phyloP scores from a whole-genome alignment of 64 coral and sea anemone genomes.

The Platygyra sinensis region DNA sequence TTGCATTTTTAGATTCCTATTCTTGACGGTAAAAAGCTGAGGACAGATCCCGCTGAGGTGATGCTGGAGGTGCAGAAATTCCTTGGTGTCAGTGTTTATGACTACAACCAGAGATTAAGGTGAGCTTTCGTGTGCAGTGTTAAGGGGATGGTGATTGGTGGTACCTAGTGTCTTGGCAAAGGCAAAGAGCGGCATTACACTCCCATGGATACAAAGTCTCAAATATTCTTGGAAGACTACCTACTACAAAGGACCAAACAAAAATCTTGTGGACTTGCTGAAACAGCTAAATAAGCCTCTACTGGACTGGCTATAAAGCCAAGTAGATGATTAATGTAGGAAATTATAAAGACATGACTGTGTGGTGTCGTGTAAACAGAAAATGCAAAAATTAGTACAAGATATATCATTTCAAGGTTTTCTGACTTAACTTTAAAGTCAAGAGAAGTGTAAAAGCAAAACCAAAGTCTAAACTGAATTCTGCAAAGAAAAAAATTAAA shows the following conservation, averaged over 20 bases:
- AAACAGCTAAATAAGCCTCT: slow-evolving; percentile 59
- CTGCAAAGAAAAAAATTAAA: too few relatives aligned
- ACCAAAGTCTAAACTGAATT: background rate
- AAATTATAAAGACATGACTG: too few relatives aligned
- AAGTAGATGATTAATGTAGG: slow-evolving; percentile 9
- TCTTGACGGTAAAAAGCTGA: slow-evolving; percentile 73
- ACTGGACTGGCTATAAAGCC: slow-evolving; percentile 73
- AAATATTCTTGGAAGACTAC: slow-evolving; percentile 69
- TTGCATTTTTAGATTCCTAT: slow-evolving; percentile 65
- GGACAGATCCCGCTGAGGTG: slow-evolving; percentile 62
- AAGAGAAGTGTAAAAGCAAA: background rate
- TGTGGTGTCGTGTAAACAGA: background rate
- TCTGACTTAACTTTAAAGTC: background rate
- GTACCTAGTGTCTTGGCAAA: slow-evolving; percentile 76
- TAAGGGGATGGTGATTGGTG: background rate
- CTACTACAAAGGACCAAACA: slow-evolving; percentile 85
- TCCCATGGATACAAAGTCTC: slow-evolving; percentile 59
- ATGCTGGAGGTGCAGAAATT: slow-evolving; percentile 86
- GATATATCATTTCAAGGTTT: background rate
- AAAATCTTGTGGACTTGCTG: slow-evolving; percentile 74
- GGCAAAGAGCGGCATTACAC: slow-evolving; percentile 84
- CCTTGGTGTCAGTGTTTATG: slow-evolving; percentile 74
- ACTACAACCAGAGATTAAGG: slow-evolving; percentile 83
- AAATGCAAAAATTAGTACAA: background rate
- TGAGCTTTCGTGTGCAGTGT: background rate